These are phyloP conservation scores for Epistrophe grossulariae DNA, from an alignment of 2,888 invertebrate genomes.

Conservation along the genomic window DNA sequence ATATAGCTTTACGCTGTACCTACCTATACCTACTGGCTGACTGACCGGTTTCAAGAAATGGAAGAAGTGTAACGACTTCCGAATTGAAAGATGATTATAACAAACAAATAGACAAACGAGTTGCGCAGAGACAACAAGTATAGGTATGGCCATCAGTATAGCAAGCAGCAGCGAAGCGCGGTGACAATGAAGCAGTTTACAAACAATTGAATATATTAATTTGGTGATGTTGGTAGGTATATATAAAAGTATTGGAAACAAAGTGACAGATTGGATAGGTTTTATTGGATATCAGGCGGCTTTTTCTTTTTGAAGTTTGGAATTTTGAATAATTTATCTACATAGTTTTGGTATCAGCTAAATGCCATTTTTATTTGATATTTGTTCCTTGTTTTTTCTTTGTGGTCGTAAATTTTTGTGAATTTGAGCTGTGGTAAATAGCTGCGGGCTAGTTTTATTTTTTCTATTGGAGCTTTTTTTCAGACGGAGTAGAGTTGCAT, in stretches of 20 bases:
- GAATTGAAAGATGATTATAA: slow-evolving; percentile 54
- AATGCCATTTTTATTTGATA: no score
- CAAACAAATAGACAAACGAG: slow-evolving; percentile 46
- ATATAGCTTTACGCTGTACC: neutral
- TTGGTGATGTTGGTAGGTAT: slow-evolving; percentile 7
- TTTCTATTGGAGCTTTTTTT: no score
- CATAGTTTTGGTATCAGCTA: neutral
- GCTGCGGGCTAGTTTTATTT: no score
- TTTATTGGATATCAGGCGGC: slow-evolving; percentile 10
- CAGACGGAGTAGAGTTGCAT: no score
- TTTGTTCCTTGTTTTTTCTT: neutral
- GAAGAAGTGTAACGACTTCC: slow-evolving; percentile 64
- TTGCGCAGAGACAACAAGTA: neutral
- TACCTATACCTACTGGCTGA: no score
- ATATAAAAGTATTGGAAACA: neutral
- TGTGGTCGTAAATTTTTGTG: neutral
- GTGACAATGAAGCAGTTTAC: slow-evolving; percentile 54
- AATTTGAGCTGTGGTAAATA: no score
- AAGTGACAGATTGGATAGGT: slow-evolving; percentile 31
- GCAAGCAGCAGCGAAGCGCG: neutral
- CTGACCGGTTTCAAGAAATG: slow-evolving; percentile 53
- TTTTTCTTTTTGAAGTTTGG: slow-evolving; percentile 17
- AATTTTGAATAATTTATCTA: neutral
- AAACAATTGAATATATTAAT: slow-evolving; percentile 67
- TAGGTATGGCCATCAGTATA: neutral